Percentiles rank a stretch among this genome's conserved stretches.
Conservation (phyloP, 2,797 vertebrate species). For the Artibeus jamaicensis region DNA sequence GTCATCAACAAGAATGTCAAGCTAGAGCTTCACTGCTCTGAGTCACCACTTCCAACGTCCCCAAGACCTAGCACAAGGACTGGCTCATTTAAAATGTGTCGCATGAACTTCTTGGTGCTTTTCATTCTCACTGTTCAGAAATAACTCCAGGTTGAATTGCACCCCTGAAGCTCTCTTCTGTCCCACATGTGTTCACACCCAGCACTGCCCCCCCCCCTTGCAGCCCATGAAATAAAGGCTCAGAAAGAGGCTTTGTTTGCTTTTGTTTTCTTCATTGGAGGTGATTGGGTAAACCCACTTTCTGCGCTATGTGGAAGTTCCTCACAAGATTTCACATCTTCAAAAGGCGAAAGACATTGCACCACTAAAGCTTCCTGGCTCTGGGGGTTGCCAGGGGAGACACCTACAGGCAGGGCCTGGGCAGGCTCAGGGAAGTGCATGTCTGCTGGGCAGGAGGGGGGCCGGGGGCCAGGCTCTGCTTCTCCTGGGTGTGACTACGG, state of each 20-base stretch:
- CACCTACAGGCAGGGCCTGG: neutral
- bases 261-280: neutral
- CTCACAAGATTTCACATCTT: neutral
- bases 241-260: neutral
- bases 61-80: neutral
- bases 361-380: neutral
- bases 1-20: neutral
- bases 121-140: neutral
- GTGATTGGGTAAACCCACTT: neutral
- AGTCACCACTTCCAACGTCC: neutral
- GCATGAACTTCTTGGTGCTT: neutral
- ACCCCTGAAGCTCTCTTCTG: neutral
- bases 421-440: accelerated
- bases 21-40: neutral
- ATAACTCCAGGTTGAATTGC: neutral
- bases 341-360: neutral
- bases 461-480: neutral
- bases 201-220: neutral
- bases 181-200: neutral
- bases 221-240: neutral
- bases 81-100: neutral
- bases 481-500: neutral
- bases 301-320: conserved; percentile 27
- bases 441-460: neutral
- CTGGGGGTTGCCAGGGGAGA: neutral